Base-by-base conservation (phyloP, 2,113 vertebrate genomes). In the Chauna torquata region DNA sequence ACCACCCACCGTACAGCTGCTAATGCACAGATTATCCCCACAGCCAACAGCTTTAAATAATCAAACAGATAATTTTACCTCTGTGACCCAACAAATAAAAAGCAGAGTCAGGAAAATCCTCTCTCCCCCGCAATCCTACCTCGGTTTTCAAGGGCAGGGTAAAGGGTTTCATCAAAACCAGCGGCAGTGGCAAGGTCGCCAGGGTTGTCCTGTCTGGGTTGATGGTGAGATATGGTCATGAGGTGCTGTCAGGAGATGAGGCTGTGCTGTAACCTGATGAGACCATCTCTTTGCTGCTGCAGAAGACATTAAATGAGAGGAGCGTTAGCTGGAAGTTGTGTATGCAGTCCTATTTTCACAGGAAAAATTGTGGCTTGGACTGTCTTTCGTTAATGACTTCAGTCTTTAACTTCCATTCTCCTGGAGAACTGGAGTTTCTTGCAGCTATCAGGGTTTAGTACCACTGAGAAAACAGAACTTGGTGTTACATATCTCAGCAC, bases 1-100 rank as follows among this genome's bases (percentile, higher is more conserved):
- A 86, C 91, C 91, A 93, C 88, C 91, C 96, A 94, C 94, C 0
- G 30, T 83, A 94, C 70, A 92, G 91, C 88, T 94, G 94, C 91
- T 94, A 96, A 96, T 92, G 84, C 83, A 82, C 55, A 84, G 92
- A 95, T 95, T 93, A 94, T 90, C 91, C 91, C 91, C 70, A 49
- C 94, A 88, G 94, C 90, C 94, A 97, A 64, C 94, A 96, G 86
- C 96, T 96, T 96, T 92, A 94, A 97, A 91, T 94, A 92, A 96
- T 97, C 94, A 95, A 96, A 89, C 92, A 89, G 92, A 95, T 85
- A 92, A 96, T 95, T 96, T 87, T 96, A 87, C 96, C 88, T 92
- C 92, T 87, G 90, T 84, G 95, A 82, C 58, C 65, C 49, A 87
- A 76, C 65, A 94, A 95, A 95, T 93, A 93, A 96, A 94, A 84